Conservation (phyloP, 2,113 vertebrate genomes). For the Lophius piscatorius region DNA sequence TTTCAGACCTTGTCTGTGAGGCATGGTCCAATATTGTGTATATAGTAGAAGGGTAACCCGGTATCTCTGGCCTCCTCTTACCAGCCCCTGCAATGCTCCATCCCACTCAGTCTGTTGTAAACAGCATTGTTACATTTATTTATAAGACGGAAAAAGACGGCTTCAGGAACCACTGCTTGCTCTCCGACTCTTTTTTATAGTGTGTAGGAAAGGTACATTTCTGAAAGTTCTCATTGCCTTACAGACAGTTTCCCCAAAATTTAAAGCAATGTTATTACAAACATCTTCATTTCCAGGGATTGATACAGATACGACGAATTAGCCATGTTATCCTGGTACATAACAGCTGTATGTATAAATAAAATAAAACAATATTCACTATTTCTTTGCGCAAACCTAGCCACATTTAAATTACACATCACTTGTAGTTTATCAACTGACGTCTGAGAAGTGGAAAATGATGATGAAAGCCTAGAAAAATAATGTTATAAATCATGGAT, state of each 20-base stretch:
- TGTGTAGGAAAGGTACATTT: not conserved
- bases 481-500: too few relatives aligned
- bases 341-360: not conserved
- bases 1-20: constrained; percentile 33
- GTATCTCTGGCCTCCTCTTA: constrained; percentile 42
- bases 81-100: constrained; percentile 45
- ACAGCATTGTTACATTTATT: constrained; percentile 36
- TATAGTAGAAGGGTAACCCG: constrained; percentile 49
- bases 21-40: constrained; percentile 47
- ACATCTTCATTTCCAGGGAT: too few relatives aligned
- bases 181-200: not conserved
- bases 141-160: too few relatives aligned
- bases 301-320: too few relatives aligned
- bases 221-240: not conserved
- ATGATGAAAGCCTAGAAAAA: too few relatives aligned
- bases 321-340: not conserved
- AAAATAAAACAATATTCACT: too few relatives aligned
- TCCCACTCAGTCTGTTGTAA: constrained; percentile 54
- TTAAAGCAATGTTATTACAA: too few relatives aligned
- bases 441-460: too few relatives aligned
- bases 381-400: too few relatives aligned
- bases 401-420: too few relatives aligned
- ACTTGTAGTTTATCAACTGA: too few relatives aligned
- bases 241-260: too few relatives aligned
- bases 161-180: constrained; percentile 3